A percentile compares a stretch with the other conserved stretches of the same genome.
phyloP scores from a whole-genome alignment of 1,140 invertebrate genomes.

The Cataglyphis hispanica region DNA sequence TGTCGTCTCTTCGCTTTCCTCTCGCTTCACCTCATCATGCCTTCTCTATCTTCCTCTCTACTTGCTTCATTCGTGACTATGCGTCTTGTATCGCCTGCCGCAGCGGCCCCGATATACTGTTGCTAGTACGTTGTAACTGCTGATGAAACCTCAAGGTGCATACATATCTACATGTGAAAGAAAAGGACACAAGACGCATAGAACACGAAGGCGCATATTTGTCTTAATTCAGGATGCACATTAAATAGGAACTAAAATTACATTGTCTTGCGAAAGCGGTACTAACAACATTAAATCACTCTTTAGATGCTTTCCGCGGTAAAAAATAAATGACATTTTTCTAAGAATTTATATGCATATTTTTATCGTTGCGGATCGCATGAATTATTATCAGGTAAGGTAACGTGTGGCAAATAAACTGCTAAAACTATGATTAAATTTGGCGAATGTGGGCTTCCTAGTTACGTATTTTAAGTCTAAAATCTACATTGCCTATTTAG shows the following conservation, averaged over 20 bases:
- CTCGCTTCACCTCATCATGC: slow-evolving; percentile 28
- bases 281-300: slow-evolving; percentile 1
- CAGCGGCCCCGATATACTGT: slow-evolving; percentile 40
- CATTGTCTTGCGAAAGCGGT: slow-evolving; percentile 17
- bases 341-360: neutral
- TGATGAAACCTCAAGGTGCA: slow-evolving; percentile 54
- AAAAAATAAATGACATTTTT: slow-evolving; percentile 8
- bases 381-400: slow-evolving; percentile 6
- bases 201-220: slow-evolving; percentile 26
- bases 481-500: slow-evolving; percentile 44
- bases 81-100: slow-evolving; percentile 53
- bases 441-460: slow-evolving; percentile 4
- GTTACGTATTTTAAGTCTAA: slow-evolving; percentile 39
- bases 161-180: neutral
- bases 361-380: neutral
- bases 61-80: slow-evolving; percentile 56
- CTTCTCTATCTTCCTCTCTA: slow-evolving; percentile 28
- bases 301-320: neutral
- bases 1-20: neutral
- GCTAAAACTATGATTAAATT: slow-evolving; percentile 48
- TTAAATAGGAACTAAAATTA: slow-evolving; percentile 34
- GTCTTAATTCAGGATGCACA: slow-evolving; percentile 6
- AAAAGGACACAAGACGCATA: slow-evolving; percentile 7
- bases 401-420: neutral
- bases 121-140: slow-evolving; percentile 22